Evolutionary conservation across 2,888 invertebrate species (phyloP).

Genomic region (Monoplex corrugatus): DNA sequence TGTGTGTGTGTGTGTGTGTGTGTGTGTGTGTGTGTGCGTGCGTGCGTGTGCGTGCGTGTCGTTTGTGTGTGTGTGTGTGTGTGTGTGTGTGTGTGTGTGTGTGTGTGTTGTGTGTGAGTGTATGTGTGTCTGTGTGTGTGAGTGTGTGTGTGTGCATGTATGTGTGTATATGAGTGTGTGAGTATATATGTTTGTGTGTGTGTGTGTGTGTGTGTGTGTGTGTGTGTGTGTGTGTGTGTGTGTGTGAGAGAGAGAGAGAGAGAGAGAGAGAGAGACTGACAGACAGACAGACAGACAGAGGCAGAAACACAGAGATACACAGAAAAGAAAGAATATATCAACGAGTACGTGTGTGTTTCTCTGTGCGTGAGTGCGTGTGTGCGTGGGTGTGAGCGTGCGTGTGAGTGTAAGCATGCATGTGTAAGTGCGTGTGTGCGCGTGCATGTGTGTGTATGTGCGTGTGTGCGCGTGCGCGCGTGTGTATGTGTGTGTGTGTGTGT

Average conservation of each 20-base stretch:
- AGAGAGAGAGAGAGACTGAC: too few species aligned
- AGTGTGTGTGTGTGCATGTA: background rate
- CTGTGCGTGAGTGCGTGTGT: background rate
- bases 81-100: too few species aligned
- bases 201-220: background rate
- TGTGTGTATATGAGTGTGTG: constrained; percentile 7
- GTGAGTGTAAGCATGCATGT: background rate
- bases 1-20: too few species aligned
- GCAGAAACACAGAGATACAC: too few species aligned
- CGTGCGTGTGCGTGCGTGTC: too few species aligned
- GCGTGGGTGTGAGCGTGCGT: background rate
- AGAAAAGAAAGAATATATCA: too few species aligned
- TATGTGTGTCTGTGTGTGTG: background rate
- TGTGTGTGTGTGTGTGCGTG: too few species aligned
- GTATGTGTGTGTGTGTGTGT: background rate
- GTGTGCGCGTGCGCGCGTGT: constrained; percentile 13
- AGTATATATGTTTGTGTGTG: background rate
- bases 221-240: background rate
- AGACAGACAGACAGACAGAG: too few species aligned
- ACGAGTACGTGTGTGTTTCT: background rate
- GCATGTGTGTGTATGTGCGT: background rate
- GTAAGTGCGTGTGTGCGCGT: background rate
- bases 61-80: too few species aligned
- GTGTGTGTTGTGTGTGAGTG: too few species aligned
- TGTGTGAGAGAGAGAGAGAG: too few species aligned